Conservation (phyloP, 2,113 vertebrate genomes). For the Hypanus sabinus region DNA sequence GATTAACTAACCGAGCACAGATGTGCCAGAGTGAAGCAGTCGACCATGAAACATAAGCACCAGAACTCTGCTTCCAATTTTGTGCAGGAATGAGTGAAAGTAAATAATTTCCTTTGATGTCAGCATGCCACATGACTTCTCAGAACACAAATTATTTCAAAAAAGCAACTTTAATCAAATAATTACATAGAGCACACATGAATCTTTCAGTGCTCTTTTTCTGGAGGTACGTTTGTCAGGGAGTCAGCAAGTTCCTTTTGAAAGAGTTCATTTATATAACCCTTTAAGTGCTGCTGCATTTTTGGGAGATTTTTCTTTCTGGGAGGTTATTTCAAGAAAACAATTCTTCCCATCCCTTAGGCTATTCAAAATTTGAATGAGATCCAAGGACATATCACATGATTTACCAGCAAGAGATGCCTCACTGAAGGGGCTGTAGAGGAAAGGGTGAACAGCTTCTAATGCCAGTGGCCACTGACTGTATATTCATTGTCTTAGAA, state of each 20-base stretch:
- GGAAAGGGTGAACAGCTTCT: too few relatives aligned
- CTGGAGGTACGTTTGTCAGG: neutral
- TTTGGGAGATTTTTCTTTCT: neutral
- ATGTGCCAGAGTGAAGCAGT: neutral
- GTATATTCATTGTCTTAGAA: too few relatives aligned
- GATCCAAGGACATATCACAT: too few relatives aligned
- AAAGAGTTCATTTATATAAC: neutral
- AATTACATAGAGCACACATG: neutral
- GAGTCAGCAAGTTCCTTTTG: neutral
- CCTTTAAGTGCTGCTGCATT: neutral
- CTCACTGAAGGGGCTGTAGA: too few relatives aligned
- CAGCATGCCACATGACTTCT: neutral
- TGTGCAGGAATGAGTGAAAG: neutral
- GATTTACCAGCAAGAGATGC: too few relatives aligned
- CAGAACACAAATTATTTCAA: neutral
- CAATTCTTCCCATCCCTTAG: too few relatives aligned
- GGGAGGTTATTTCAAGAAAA: too few relatives aligned
- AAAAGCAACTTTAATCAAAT: conserved; percentile 1
- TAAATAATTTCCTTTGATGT: conserved; percentile 8
- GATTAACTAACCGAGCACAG: neutral
- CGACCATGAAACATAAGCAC: neutral
- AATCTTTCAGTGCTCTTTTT: neutral
- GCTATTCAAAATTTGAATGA: too few relatives aligned
- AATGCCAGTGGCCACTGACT: too few relatives aligned
- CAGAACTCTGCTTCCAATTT: neutral